phyloP scores from a whole-genome alignment of 2,113 vertebrate genomes.

The Crotalus viridis region DNA sequence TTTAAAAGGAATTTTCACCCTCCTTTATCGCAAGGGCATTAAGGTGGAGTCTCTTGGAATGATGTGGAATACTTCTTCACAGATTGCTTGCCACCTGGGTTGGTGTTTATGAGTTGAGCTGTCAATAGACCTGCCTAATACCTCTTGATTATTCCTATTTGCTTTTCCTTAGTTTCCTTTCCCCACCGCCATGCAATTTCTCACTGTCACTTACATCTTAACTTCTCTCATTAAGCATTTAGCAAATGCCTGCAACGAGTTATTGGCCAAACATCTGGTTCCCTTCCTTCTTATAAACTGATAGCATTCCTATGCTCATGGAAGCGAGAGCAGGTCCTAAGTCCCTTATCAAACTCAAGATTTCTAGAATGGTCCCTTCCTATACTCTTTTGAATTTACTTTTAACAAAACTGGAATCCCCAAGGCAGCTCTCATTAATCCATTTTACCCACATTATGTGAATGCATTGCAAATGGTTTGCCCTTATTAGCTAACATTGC shows the following conservation, averaged over 20 bases:
- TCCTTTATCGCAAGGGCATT: background rate
- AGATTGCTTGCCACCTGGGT: background rate
- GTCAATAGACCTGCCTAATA: background rate
- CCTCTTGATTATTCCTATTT: background rate
- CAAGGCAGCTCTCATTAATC: background rate
- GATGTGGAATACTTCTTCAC: background rate
- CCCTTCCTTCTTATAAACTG: background rate
- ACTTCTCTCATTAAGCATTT: background rate
- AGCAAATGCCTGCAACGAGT: background rate
- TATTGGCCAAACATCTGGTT: background rate
- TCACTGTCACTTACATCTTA: too few relatives aligned
- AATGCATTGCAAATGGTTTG: constrained; percentile 24
- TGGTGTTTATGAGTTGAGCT: background rate
- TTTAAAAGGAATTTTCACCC: background rate
- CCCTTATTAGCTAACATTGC: background rate
- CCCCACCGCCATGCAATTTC: background rate
- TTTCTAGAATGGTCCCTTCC: too few relatives aligned
- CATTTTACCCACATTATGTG: background rate
- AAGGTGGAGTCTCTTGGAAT: background rate
- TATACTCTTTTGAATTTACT: constrained; percentile 5
- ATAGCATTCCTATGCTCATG: background rate
- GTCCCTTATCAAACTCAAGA: background rate
- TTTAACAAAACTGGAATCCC: constrained; percentile 19
- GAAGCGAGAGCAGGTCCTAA: background rate
- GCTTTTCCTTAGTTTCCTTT: background rate